phyloP scores from a whole-genome alignment of 1,140 invertebrate species.

The Leptoteleia sp. region DNA sequence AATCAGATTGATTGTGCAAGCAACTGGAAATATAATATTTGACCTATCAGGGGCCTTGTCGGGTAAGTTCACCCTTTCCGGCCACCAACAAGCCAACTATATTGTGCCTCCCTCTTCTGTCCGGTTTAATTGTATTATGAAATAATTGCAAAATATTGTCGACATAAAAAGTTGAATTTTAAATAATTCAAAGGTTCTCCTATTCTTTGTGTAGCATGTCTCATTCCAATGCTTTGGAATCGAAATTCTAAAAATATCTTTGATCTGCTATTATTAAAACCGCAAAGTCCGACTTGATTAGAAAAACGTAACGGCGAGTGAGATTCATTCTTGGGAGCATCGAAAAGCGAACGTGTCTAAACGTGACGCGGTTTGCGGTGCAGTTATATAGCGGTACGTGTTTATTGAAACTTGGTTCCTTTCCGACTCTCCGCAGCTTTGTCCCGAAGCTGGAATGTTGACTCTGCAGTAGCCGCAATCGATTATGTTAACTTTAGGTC shows the following conservation, averaged over 20 bases:
- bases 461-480: conserved; percentile 49
- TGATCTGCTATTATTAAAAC: conserved; percentile 1
- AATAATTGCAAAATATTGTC: too few species aligned
- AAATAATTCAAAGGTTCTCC: too few species aligned
- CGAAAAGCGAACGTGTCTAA: too few species aligned
- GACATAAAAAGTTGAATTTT: too few species aligned
- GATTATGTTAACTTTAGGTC: conserved; percentile 56
- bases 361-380: neutral
- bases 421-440: conserved; percentile 9
- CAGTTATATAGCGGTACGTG: neutral
- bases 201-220: too few species aligned
- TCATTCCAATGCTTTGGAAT: neutral
- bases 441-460: conserved; percentile 35
- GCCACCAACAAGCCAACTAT: too few species aligned
- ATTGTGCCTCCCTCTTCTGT: too few species aligned
- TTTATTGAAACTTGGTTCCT: conserved; percentile 16
- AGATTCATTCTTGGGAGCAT: neutral
- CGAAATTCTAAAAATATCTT: conserved; percentile 3
- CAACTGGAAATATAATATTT: too few species aligned
- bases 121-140: too few species aligned
- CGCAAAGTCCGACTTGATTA: conserved; percentile 2
- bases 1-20: too few species aligned
- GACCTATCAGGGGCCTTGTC: too few species aligned
- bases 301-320: neutral
- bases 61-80: too few species aligned